Evolutionary conservation across 2,797 vertebrate genomes (phyloP).

Genomic region (Benthosema pterotum): DNA sequence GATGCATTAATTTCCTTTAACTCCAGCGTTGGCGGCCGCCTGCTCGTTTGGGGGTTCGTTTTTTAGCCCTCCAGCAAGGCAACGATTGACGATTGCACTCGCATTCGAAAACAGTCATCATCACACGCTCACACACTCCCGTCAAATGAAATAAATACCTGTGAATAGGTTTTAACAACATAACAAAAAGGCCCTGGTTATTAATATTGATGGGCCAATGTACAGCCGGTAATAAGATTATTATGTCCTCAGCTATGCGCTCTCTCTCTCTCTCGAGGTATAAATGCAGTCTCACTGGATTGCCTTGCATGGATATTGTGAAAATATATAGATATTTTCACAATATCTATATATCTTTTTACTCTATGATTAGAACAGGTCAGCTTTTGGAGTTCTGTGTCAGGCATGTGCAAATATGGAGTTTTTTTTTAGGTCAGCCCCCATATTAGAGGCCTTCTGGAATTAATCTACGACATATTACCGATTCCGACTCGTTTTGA

Average conservation of each 20-base stretch:
- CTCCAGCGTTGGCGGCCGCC: neutral
- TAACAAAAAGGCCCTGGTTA: constrained; percentile 16
- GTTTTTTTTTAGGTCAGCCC: too few species aligned
- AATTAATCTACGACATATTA: too few species aligned
- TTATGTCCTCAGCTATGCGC: constrained; percentile 5
- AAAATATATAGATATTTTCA: too few species aligned
- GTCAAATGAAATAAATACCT: neutral
- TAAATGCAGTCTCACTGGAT: neutral
- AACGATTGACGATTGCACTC: constrained; percentile 19
- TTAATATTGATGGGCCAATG: constrained; percentile 46
- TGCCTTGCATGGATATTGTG: too few species aligned
- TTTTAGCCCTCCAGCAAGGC: constrained; percentile 14
- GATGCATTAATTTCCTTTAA: constrained; percentile 8
- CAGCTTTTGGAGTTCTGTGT: too few species aligned
- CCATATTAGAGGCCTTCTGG: too few species aligned
- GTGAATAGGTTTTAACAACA: neutral
- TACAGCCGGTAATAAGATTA: constrained; percentile 14
- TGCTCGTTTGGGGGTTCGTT: neutral
- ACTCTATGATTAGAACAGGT: too few species aligned
- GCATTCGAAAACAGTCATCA: constrained; percentile 23
- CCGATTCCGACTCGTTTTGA: too few species aligned
- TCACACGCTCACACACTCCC: constrained; percentile 8
- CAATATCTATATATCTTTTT: too few species aligned
- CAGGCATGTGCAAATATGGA: too few species aligned
- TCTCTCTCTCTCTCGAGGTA: constrained; percentile 25